Base-by-base conservation (phyloP, 1,140 invertebrate species). In the Brachionus sp. region DNA sequence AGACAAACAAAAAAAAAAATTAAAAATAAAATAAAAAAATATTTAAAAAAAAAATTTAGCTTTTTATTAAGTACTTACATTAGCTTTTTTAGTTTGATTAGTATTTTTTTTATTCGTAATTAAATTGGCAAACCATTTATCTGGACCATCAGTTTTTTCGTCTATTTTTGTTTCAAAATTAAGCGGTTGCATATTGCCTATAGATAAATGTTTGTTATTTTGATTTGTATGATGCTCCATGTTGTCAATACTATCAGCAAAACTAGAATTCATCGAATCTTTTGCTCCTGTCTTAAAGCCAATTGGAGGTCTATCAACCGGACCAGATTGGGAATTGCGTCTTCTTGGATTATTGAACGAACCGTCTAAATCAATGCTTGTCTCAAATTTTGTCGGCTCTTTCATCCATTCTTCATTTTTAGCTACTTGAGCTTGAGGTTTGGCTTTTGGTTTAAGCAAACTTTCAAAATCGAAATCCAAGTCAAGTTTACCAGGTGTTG, bases 221-320 rank as follows among this genome's bases (percentile, higher is more conserved):
- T 70, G 29, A 66, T 35, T 70, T 37, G 35, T 19, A 6, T 44
- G 70, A n/a, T n/a, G n/a, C 25, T 75, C 70, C 70, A 75, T 75
- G 25, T 57, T 80, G 9, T 80, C 77, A 57, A 25, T 80, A 46
- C 77, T 80, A 12, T 80, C 77, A 5, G 77, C 77, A 42, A 80
- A 80, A 42, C 77, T 80, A 19, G 77, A 80, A 80, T 80, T 80
- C 77, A 80, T 80, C 16, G 77, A 80, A n/a, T 80, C 57, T 57
- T 80, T 80, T 10, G 50, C 42, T 33, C 12, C 19, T 33, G 37
- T 66, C 6, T 39, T 57, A 37, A 57, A 57, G 16, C 29, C 29
- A 57, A 57, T 57, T 9, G 77, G 77, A 29, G 50, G 50, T 19
- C 57, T 80, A 37, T 80, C 77, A 57, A 9, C 19, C 0, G n/a